phyloP scores from a whole-genome alignment of 2,113 vertebrate genomes.

The Orycteropus afer region DNA sequence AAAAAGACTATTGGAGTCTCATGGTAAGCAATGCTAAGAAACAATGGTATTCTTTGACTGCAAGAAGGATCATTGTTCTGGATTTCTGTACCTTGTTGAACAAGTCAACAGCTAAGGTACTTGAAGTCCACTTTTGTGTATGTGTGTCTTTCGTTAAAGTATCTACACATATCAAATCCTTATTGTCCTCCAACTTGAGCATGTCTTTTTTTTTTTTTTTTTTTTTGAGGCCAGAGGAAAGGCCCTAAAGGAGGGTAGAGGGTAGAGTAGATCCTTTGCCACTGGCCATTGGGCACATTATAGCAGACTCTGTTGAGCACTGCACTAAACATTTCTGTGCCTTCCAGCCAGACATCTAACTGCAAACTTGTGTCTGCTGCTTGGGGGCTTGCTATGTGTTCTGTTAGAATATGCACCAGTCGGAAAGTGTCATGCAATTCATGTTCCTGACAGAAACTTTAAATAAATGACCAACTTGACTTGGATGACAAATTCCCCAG shows the following conservation, averaged over 20 bases:
- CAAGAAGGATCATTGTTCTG: fast-evolving
- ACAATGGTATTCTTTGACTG: background rate
- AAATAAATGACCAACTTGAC: fast-evolving
- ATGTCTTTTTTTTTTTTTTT: too few species aligned
- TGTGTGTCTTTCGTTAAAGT: background rate
- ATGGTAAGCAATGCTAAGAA: background rate
- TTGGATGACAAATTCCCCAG: background rate
- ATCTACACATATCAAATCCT: fast-evolving
- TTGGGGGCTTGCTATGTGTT: background rate
- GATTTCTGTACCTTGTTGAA: background rate
- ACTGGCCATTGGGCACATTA: fast-evolving
- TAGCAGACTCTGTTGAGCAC: background rate
- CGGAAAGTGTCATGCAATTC: fast-evolving
- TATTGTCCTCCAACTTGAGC: background rate
- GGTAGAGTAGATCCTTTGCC: fast-evolving
- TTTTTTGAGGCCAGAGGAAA: too few species aligned
- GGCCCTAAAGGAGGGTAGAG: fast-evolving
- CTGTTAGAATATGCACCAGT: too few species aligned
- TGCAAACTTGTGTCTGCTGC: fast-evolving
- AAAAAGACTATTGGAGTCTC: background rate
- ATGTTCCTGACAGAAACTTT: fast-evolving
- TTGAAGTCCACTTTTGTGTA: background rate
- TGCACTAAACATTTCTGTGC: background rate
- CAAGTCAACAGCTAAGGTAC: background rate
- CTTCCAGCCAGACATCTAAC: background rate